These are phyloP conservation scores for Emberiza fucata DNA, from an alignment of 2,113 vertebrate genomes.

Conservation along the genomic window DNA sequence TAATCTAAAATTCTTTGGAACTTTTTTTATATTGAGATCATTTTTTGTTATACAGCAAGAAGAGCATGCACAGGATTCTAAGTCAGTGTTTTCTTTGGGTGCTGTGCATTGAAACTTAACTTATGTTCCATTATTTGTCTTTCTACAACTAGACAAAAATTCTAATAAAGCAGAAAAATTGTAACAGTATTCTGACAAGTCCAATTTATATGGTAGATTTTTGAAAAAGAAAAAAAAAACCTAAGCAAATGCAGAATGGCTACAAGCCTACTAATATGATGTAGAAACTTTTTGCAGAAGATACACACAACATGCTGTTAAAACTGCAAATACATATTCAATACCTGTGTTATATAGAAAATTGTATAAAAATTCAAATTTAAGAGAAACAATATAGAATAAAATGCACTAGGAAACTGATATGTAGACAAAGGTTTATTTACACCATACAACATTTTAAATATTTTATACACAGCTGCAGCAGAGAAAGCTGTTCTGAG, in stretches of 20 bases:
- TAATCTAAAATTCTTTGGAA: not conserved
- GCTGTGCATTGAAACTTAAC: not conserved
- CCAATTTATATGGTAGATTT: conserved; percentile 40
- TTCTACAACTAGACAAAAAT: conserved; percentile 16
- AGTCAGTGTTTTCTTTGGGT: not conserved
- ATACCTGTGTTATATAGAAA: conserved; percentile 60
- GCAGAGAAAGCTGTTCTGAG: conserved; percentile 96
- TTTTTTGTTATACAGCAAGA: conserved; percentile 1
- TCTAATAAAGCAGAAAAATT: conserved; percentile 23
- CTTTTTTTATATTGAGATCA: conserved; percentile 15
- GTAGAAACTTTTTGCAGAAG: conserved; percentile 60
- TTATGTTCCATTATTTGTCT: conserved; percentile 25
- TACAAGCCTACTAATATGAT: conserved; percentile 55
- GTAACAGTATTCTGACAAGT: conserved; percentile 34
- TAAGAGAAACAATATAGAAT: conserved; percentile 82
- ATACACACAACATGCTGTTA: conserved; percentile 49
- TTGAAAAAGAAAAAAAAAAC: conserved; percentile 43
- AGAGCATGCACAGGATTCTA: not conserved
- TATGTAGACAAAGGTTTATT: conserved; percentile 99
- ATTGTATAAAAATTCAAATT: conserved; percentile 74
- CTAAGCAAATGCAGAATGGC: conserved; percentile 57
- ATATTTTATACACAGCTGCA: conserved; percentile 99
- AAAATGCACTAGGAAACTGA: conserved; percentile 97
- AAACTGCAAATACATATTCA: conserved; percentile 63
- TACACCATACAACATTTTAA: conserved; percentile 99